Conservation (phyloP, 2,797 vertebrate genomes). For the Schizopygopsis malacanthus region DNA sequence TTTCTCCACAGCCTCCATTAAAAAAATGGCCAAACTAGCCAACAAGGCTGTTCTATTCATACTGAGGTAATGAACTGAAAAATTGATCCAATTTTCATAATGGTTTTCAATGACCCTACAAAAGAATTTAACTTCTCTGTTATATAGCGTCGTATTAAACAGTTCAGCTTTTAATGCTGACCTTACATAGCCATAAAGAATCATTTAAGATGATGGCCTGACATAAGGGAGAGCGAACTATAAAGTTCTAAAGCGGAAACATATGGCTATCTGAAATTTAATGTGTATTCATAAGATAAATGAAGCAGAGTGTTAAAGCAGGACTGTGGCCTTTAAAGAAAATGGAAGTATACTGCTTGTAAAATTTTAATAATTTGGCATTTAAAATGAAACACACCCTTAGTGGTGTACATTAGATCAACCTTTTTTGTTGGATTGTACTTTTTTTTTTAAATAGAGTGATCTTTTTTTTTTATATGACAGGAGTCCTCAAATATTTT, state of each 20-base stretch:
- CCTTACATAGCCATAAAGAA: constrained; percentile 60
- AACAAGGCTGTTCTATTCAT: constrained; percentile 62
- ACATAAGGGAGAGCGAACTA: constrained; percentile 59
- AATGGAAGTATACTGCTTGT: constrained; percentile 16
- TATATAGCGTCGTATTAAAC: constrained; percentile 70
- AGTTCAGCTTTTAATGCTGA: constrained; percentile 51
- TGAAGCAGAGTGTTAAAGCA: constrained; percentile 21
- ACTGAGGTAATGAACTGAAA: constrained; percentile 75
- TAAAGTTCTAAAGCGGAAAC: constrained; percentile 68
- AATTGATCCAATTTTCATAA: constrained; percentile 74
- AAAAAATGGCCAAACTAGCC: constrained; percentile 17
- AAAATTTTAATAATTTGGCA: constrained; percentile 33
- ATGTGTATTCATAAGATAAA: constrained; percentile 31
- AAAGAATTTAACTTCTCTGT: constrained; percentile 70
- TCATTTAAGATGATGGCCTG: constrained; percentile 68
- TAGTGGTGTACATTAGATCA: neutral
- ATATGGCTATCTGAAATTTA: constrained; percentile 65
- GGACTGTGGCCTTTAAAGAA: constrained; percentile 25
- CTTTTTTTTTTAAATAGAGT: neutral
- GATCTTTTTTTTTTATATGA: neutral
- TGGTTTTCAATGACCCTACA: constrained; percentile 72
- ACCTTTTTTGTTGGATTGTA: neutral
- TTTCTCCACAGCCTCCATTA: neutral
- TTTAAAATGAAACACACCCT: constrained; percentile 13
- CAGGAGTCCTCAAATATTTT: neutral